Conservation (phyloP, 2,113 vertebrate genomes). For the Astur gentilis region DNA sequence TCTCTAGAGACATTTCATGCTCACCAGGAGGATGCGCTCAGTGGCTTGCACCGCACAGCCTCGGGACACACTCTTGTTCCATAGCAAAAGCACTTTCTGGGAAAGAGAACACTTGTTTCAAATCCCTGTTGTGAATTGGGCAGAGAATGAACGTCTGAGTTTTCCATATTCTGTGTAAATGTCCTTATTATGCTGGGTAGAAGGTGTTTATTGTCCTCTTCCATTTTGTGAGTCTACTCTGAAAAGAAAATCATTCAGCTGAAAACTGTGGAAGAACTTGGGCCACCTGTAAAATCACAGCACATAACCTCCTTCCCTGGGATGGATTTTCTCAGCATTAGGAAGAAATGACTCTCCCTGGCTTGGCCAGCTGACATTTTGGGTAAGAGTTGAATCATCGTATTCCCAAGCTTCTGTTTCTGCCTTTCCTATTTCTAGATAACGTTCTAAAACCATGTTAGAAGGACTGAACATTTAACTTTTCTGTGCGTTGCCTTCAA, state of each 20-base stretch:
- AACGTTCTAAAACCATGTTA: not conserved
- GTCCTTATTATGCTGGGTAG: not conserved
- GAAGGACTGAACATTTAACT: not conserved
- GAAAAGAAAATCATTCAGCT: not conserved
- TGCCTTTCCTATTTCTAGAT: not conserved
- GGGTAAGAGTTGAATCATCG: not conserved
- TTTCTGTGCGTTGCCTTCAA: not conserved
- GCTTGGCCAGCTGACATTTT: not conserved
- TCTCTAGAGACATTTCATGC: not conserved
- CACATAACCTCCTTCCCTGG: not conserved
- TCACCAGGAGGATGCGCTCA: not conserved
- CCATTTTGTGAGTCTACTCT: not conserved
- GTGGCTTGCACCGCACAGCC: not conserved
- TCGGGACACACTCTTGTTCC: not conserved
- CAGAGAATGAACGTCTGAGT: not conserved
- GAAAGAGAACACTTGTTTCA: not conserved
- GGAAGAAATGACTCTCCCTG: not conserved
- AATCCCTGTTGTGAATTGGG: not conserved
- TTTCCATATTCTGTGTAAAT: not conserved
- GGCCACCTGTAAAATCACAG: not conserved
- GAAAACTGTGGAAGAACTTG: not conserved
- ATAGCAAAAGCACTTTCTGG: not conserved
- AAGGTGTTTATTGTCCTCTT: not conserved
- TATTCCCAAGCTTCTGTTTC: not conserved
- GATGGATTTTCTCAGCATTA: not conserved